phyloP scores from a whole-genome alignment of 2,113 vertebrate species.

The Oriolus oriolus region DNA sequence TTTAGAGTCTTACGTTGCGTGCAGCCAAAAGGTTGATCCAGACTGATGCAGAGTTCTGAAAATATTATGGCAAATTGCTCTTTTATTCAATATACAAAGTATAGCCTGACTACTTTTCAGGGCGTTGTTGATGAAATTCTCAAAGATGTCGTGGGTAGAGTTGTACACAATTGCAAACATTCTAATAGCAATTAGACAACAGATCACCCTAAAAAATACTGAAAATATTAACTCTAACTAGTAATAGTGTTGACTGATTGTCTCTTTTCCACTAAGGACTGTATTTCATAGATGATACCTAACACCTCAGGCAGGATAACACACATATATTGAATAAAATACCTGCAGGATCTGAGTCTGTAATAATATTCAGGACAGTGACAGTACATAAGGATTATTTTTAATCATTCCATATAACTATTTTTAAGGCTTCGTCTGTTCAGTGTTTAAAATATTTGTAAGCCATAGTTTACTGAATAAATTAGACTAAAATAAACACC shows the following conservation, averaged over 20 bases:
- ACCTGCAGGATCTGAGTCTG: background rate
- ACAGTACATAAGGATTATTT: background rate
- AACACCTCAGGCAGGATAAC: background rate
- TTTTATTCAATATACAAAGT: background rate
- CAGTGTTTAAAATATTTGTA: background rate
- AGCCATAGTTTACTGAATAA: background rate
- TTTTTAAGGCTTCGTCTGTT: background rate
- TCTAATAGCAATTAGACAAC: background rate
- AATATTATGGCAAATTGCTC: background rate
- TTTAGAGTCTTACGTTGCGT: background rate
- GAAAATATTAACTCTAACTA: background rate
- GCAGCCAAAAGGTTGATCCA: background rate
- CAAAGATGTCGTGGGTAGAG: background rate
- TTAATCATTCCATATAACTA: background rate
- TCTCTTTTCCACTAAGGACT: background rate
- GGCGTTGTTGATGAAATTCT: background rate
- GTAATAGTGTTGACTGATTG: background rate
- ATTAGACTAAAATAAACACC: background rate
- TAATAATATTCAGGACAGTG: background rate
- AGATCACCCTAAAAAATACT: background rate
- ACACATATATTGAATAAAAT: background rate
- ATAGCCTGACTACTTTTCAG: background rate
- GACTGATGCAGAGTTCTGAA: background rate
- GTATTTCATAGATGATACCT: background rate
- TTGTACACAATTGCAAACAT: background rate